Evolutionary conservation across 2,113 vertebrate species (phyloP).

Genomic region (Lethenteron reissneri): DNA sequence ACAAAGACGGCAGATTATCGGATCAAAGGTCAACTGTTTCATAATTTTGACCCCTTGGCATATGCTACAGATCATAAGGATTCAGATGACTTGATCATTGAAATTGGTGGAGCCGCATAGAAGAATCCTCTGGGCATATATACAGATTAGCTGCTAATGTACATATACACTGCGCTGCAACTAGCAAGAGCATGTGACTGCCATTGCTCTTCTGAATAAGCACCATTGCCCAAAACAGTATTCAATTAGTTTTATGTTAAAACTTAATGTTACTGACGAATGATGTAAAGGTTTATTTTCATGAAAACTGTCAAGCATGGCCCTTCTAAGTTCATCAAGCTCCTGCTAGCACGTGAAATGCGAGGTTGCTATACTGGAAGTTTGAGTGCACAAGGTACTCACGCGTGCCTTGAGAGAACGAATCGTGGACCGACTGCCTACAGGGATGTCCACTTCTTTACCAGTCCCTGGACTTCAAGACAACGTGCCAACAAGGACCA

Average conservation of each 20-base stretch:
- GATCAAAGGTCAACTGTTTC: too few species aligned
- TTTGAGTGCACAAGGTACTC: slow-evolving; percentile 16
- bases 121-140: too few species aligned
- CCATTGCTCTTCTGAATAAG: too few species aligned
- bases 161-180: too few species aligned
- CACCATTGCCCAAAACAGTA: not conserved
- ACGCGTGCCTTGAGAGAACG: slow-evolving; percentile 71
- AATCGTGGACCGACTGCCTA: slow-evolving; percentile 32
- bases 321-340: not conserved
- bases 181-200: too few species aligned
- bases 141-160: too few species aligned
- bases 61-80: too few species aligned
- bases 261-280: not conserved
- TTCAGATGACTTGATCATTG: too few species aligned
- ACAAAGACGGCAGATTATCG: too few species aligned
- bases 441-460: slow-evolving; percentile 24
- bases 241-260: not conserved
- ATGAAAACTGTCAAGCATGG: not conserved
- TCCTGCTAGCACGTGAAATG: not conserved
- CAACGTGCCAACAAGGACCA: slow-evolving; percentile 7
- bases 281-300: not conserved
- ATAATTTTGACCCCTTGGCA: too few species aligned
- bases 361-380: not conserved
- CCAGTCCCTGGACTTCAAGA: slow-evolving; percentile 21
- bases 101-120: too few species aligned